Evolutionary conservation across 2,888 invertebrate genomes (phyloP).

Genomic region (Drosophila lacicola): DNA sequence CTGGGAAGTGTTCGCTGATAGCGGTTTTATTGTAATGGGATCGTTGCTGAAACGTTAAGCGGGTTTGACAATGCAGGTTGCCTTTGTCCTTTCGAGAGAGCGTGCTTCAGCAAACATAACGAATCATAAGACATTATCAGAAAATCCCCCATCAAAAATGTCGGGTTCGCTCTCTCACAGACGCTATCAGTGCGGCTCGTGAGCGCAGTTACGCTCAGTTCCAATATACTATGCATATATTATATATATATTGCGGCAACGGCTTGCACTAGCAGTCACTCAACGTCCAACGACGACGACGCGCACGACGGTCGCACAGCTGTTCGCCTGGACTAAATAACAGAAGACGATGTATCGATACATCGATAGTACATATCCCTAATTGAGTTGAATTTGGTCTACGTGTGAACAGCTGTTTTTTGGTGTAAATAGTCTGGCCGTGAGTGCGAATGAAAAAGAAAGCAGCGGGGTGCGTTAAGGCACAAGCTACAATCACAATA

Average conservation of each 20-base stretch:
- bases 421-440: conserved; percentile 45
- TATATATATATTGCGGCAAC: conserved; percentile 37
- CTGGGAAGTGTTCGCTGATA: conserved; percentile 10
- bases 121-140: conserved; percentile 45
- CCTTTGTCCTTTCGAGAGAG: conserved; percentile 19
- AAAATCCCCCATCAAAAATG: conserved; percentile 48
- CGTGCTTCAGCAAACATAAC: conserved; percentile 25
- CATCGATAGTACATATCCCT: conserved; percentile 23
- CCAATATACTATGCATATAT: conserved; percentile 9
- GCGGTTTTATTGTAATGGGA: conserved; percentile 24
- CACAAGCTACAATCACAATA: conserved; percentile 51
- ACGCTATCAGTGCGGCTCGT: conserved; percentile 38
- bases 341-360: conserved; percentile 44
- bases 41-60: conserved; percentile 5
- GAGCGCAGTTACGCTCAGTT: conserved; percentile 22
- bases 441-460: conserved; percentile 61
- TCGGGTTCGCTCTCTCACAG: conserved; percentile 26
- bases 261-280: conserved; percentile 43
- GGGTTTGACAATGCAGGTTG: conserved; percentile 24
- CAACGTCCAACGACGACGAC: conserved; percentile 39
- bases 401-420: conserved; percentile 50
- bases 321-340: conserved; percentile 26
- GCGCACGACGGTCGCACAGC: conserved; percentile 28
- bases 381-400: conserved; percentile 32
- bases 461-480: conserved; percentile 56